A percentile compares a stretch with the other conserved stretches of the same genome.
Conservation (phyloP, 2,888 invertebrate species). For the Osmoderma eremita region DNA sequence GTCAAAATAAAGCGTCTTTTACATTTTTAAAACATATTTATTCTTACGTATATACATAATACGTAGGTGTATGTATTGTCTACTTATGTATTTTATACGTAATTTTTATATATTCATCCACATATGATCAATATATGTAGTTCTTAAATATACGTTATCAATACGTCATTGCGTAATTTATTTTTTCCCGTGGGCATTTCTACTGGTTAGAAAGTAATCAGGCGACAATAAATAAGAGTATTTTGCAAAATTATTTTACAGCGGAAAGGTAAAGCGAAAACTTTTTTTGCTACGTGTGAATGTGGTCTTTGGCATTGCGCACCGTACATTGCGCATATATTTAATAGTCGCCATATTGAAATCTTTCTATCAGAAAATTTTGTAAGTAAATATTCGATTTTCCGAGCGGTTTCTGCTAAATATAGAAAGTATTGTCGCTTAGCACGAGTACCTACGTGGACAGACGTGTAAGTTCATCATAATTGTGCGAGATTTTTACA, state of each 20-base stretch:
- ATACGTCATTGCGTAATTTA: conserved; percentile 22
- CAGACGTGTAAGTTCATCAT: conserved; percentile 55
- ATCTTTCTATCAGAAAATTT: conserved; percentile 64
- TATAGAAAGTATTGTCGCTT: conserved; percentile 38
- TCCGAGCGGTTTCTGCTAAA: conserved; percentile 37
- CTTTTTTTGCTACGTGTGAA: conserved; percentile 43
- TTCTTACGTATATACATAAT: conserved; percentile 1
- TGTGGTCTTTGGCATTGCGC: conserved; percentile 41
- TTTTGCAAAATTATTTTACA: conserved; percentile 27
- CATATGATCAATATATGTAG: conserved; percentile 3
- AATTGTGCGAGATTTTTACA: conserved; percentile 37
- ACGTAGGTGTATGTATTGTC: conserved; percentile 1
- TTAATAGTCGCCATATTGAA: conserved; percentile 64
- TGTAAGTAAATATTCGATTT: conserved; percentile 63
- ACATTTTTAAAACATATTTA: background rate
- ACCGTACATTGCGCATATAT: conserved; percentile 57
- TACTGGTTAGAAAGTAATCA: conserved; percentile 20
- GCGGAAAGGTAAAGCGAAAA: conserved; percentile 14
- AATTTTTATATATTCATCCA: conserved; percentile 4
- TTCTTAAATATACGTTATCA: conserved; percentile 18
- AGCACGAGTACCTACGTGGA: conserved; percentile 47
- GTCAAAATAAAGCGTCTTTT: conserved; percentile 43
- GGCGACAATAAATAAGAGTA: conserved; percentile 11
- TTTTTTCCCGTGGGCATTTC: conserved; percentile 9
- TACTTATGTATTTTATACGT: conserved; percentile 3